phyloP scores from a whole-genome alignment of 1,140 invertebrate genomes.

The Paralvinella palmiformis region DNA sequence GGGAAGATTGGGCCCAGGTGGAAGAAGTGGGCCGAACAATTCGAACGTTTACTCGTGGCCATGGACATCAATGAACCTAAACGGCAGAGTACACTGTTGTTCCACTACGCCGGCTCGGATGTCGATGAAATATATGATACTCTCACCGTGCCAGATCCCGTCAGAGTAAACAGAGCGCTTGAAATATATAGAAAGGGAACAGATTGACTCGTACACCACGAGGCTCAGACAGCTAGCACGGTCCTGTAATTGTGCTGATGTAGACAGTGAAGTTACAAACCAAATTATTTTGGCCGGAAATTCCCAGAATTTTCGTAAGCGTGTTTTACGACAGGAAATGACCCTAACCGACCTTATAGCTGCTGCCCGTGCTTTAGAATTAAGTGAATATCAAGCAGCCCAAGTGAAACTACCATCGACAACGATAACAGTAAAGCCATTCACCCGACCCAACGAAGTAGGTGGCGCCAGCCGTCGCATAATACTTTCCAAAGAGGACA shows the following conservation, averaged over 20 bases:
- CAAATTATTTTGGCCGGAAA: no score
- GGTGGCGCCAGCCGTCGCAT: no score
- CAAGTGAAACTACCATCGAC: background rate
- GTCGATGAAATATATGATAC: conserved; percentile 20
- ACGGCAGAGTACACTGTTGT: no score
- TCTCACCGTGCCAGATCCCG: conserved; percentile 9
- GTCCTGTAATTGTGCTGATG: no score
- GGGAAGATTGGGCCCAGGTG: conserved; percentile 10
- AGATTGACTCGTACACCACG: no score
- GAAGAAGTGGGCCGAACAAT: conserved; percentile 19
- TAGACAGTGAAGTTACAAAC: no score
- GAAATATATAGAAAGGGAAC: background rate
- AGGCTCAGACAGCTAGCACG: no score
- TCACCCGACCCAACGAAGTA: no score
- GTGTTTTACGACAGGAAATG: background rate
- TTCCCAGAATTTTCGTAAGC: no score
- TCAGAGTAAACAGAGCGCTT: background rate
- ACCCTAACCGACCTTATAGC: background rate
- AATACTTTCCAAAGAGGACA: no score
- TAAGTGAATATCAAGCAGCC: background rate
- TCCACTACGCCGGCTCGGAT: conserved; percentile 19
- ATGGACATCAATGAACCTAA: no score
- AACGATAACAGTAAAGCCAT: no score
- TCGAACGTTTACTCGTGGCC: conserved; percentile 12
- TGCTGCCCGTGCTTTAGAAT: background rate